phyloP scores from a whole-genome alignment of 2,888 invertebrate species.

The Scaptomyza tumidula region DNA sequence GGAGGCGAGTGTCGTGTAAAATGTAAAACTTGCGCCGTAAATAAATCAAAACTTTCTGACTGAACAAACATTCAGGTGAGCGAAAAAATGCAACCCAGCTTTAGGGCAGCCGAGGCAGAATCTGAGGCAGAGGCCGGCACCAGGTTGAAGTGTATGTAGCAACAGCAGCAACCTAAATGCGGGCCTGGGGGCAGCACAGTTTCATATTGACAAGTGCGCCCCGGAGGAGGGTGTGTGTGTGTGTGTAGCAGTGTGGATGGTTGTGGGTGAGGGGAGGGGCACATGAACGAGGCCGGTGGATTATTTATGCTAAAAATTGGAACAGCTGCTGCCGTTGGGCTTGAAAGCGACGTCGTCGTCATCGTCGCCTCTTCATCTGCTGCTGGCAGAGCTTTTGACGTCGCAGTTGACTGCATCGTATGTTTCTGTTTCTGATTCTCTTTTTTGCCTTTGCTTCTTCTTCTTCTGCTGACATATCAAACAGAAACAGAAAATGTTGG shows the following conservation, averaged over 20 bases:
- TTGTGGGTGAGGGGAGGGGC: conserved; percentile 21
- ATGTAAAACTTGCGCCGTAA: conserved; percentile 80
- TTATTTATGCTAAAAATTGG: conserved; percentile 78
- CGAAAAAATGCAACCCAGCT: conserved; percentile 73
- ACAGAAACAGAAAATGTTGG: conserved; percentile 14
- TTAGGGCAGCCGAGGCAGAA: conserved; percentile 4
- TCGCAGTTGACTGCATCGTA: conserved; percentile 24
- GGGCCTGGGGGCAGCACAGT: conserved; percentile 44
- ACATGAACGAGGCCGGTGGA: conserved; percentile 58
- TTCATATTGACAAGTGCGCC: conserved; percentile 73
- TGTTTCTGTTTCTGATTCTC: not conserved
- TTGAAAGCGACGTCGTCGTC: not conserved
- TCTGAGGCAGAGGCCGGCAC: not conserved
- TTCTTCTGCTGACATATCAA: not conserved
- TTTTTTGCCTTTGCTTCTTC: not conserved
- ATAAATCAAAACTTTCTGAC: conserved; percentile 82
- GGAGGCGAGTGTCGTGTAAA: conserved; percentile 81
- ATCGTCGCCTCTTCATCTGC: conserved; percentile 37
- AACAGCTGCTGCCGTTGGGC: conserved; percentile 68
- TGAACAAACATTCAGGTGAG: conserved; percentile 80
- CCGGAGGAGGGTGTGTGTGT: conserved; percentile 6
- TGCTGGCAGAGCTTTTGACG: conserved; percentile 21
- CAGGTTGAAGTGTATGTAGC: conserved; percentile 27
- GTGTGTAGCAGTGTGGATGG: not conserved
- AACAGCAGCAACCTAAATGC: conserved; percentile 49